A percentile compares a stretch with the other conserved stretches of the same genome.
Conservation (phyloP, 1,140 invertebrate species). For the Caenorhabditis elegans region DNA sequence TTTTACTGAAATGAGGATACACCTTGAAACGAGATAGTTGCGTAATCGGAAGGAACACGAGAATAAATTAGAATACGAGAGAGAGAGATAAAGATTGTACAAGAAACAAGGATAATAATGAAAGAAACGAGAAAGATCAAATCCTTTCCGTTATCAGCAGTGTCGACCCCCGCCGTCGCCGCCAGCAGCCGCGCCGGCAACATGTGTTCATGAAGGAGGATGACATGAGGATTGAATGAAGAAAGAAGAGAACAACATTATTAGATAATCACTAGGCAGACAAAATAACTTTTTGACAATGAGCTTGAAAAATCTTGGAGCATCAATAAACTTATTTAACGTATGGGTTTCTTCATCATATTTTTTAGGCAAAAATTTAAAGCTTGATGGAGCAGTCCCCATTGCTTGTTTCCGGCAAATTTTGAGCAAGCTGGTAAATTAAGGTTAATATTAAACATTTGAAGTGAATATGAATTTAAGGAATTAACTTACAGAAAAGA, state of each 20-base stretch:
- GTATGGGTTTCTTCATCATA: too few species aligned
- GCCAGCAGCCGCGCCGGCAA: slow-evolving; percentile 22
- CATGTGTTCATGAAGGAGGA: slow-evolving; percentile 16
- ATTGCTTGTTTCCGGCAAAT: too few species aligned
- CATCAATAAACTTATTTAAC: too few species aligned
- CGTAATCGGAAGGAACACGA: background rate
- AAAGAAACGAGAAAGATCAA: background rate
- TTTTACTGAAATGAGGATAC: background rate
- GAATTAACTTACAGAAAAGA: too few species aligned
- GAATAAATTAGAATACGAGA: too few species aligned
- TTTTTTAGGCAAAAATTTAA: too few species aligned
- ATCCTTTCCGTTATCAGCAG: slow-evolving; percentile 1
- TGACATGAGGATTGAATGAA: background rate
- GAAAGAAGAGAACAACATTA: slow-evolving; percentile 1
- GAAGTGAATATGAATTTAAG: too few species aligned
- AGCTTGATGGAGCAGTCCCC: too few species aligned
- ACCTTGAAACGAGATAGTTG: background rate
- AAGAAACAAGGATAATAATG: slow-evolving; percentile 25
- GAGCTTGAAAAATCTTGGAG: too few species aligned
- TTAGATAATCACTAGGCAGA: background rate
- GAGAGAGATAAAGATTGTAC: background rate
- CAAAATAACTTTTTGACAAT: too few species aligned
- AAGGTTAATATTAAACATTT: too few species aligned
- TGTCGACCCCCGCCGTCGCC: background rate
- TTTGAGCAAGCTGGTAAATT: too few species aligned